These are phyloP conservation scores for Drosophila carrolli DNA, from an alignment of 1,140 invertebrate species.

Conservation along the genomic window DNA sequence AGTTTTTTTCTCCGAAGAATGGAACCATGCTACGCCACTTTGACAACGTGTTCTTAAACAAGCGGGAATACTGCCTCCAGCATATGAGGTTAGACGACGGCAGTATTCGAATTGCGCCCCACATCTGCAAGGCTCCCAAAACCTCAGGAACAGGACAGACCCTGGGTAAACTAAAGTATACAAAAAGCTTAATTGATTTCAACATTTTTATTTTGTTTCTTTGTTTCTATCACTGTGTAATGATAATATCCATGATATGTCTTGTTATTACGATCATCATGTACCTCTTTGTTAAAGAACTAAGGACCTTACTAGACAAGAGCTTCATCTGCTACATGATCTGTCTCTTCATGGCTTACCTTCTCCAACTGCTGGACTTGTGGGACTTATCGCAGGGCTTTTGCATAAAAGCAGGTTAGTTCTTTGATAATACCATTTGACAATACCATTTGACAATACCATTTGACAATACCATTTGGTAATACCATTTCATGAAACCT, in stretches of 20 bases:
- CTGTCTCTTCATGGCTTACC: conserved; percentile 87
- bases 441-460: no score
- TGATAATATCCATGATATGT: conserved; percentile 89
- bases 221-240: conserved; percentile 86
- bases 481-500: not conserved
- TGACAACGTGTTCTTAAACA: conserved; percentile 7
- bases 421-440: not conserved
- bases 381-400: not conserved
- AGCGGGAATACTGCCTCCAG: conserved; percentile 63
- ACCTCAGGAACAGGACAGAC: not conserved
- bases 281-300: conserved; percentile 88
- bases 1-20: conserved; percentile 33
- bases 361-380: conserved; percentile 86
- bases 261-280: conserved; percentile 88
- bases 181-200: not conserved
- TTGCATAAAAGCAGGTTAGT: conserved; percentile 13
- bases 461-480: no score
- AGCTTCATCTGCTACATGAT: conserved; percentile 90
- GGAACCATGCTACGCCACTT: conserved; percentile 30
- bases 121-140: conserved; percentile 13
- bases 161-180: conserved; percentile 4
- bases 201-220: not conserved
- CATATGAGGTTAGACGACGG: not conserved
- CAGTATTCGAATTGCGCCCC: conserved; percentile 20
- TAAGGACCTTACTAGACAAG: conserved; percentile 89